These are phyloP conservation scores for Temnothorax rugatulus DNA, from an alignment of 2,888 invertebrate genomes.

Conservation along the genomic window DNA sequence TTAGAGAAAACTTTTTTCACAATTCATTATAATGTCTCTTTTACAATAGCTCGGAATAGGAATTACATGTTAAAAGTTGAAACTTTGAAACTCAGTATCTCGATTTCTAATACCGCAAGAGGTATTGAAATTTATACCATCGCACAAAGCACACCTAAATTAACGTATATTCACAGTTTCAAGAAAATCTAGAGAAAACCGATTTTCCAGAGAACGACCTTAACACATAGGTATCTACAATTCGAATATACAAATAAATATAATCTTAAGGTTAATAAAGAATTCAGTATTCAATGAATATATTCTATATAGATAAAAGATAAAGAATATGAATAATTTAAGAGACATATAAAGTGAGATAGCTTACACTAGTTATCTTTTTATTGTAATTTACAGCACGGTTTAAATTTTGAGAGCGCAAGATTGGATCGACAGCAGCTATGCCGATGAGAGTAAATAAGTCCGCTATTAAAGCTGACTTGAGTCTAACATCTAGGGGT, in stretches of 20 bases:
- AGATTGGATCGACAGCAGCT: slow-evolving; percentile 91
- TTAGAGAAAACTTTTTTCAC: no score
- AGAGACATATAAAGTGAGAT: background rate
- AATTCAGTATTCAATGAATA: background rate
- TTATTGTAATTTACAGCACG: slow-evolving; percentile 79
- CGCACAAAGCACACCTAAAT: no score
- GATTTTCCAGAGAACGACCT: no score
- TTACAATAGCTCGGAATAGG: no score
- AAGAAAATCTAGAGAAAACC: no score
- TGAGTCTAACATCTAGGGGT: slow-evolving; percentile 96
- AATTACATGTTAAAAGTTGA: no score
- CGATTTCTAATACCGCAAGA: no score
- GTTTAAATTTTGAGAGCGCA: slow-evolving; percentile 85
- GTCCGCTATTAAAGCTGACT: slow-evolving; percentile 96
- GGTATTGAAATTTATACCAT: no score
- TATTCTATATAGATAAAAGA: background rate
- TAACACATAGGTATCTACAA: background rate
- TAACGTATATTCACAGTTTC: no score
- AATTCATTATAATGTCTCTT: no score
- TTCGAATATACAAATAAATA: background rate
- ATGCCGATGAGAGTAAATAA: slow-evolving; percentile 96
- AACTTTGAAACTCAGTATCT: no score
- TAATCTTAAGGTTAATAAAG: slow-evolving; percentile 15
- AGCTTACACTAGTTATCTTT: slow-evolving; percentile 79
- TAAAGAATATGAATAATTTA: slow-evolving; percentile 22